Base-by-base conservation (phyloP, 2,113 vertebrate genomes). In the Paedocypris sp. region DNA sequence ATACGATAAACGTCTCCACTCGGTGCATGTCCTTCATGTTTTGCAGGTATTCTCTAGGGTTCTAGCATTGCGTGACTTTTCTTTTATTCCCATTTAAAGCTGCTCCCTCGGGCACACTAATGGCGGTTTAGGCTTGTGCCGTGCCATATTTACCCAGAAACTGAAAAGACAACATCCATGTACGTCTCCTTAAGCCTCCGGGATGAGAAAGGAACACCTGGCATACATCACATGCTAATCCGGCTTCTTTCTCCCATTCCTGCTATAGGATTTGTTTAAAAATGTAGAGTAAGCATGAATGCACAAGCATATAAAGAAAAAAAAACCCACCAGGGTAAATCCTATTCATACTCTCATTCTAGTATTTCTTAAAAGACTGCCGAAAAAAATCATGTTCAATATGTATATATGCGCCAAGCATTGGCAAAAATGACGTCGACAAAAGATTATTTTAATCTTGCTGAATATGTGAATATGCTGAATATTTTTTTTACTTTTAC, bases 281-380 rank as follows among this genome's bases (percentile, higher is more conserved):
- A 20, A 32, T 43, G 25, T 46, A 52, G 20, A n/a, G n/a, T n/a
- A n/a, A n/a, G n/a, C n/a, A n/a, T n/a, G n/a, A n/a, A n/a, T n/a
- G n/a, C n/a, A n/a, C n/a, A n/a, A n/a, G n/a, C n/a, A n/a, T 43
- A 67, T 60, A 33, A 60, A 54, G 60, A 71, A 43, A 50, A 56
- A 39, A 36, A 6, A 31, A n/a, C 12, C n/a, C 33, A 10, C 25
- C 10, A 19, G n/a, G n/a, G n/a, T n/a, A n/a, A n/a, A 28, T 43
- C 15, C 28, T 29, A 50, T 63, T 52, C 36, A 63, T 58, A 68
- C 59, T 58, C n/a, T n/a, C n/a, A n/a, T n/a, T n/a, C n/a, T n/a
- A n/a, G n/a, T n/a, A n/a, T n/a, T n/a, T n/a, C n/a, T n/a, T n/a
- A n/a, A n/a, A n/a, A n/a, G n/a, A n/a, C n/a, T n/a, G n/a, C n/a